These are phyloP conservation scores for Serinus canaria DNA, from an alignment of 2,113 vertebrate genomes.

Conservation along the genomic window DNA sequence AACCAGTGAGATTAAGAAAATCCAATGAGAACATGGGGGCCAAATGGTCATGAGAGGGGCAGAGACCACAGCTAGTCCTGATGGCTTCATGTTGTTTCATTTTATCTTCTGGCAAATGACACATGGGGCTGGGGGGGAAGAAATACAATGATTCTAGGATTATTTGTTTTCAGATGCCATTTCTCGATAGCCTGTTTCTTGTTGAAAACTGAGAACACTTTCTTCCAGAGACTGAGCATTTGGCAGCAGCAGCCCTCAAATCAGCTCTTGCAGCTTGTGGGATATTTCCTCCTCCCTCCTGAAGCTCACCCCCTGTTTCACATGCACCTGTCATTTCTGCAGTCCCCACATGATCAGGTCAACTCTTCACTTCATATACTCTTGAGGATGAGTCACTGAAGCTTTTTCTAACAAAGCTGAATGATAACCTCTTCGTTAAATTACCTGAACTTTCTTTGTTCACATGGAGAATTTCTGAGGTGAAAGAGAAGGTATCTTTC, in stretches of 20 bases:
- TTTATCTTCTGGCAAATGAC: neutral
- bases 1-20: neutral
- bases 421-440: neutral
- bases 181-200: neutral
- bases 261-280: neutral
- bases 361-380: neutral
- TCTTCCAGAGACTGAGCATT: neutral
- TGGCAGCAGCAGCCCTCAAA: neutral
- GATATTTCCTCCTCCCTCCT: neutral
- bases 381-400: neutral
- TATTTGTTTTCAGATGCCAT: neutral
- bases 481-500: neutral
- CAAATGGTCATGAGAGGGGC: neutral
- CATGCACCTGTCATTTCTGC: neutral
- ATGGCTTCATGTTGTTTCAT: neutral
- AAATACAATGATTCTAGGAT: neutral
- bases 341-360: neutral
- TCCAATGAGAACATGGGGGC: fast-evolving
- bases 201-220: neutral
- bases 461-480: neutral
- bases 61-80: neutral
- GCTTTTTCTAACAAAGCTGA: neutral
- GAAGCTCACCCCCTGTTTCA: neutral
- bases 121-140: neutral
- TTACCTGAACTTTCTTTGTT: neutral